These are phyloP conservation scores for Piscicola geometra DNA, from an alignment of 2,888 invertebrate genomes.

Conservation along the genomic window DNA sequence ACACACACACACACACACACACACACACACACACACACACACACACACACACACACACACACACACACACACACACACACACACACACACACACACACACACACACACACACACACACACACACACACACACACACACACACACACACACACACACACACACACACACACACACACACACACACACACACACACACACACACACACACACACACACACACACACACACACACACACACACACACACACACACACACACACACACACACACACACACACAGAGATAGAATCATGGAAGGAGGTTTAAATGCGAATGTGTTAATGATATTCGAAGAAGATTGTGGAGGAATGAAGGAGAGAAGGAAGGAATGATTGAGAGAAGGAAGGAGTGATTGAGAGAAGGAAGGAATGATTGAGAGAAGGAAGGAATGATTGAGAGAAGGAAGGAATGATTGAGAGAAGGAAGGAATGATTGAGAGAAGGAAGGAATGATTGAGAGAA, in stretches of 20 bases:
- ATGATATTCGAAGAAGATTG: neutral
- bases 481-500: neutral
- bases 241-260: conserved; percentile 15
- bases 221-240: conserved; percentile 13
- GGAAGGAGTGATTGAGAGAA: neutral
- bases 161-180: neutral
- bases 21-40: conserved; percentile 14
- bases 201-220: conserved; percentile 19
- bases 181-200: conserved; percentile 12
- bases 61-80: conserved; percentile 5
- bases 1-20: too few species aligned
- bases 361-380: neutral
- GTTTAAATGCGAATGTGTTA: neutral
- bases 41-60: conserved; percentile 13
- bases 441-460: neutral
- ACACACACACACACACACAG: conserved; percentile 17
- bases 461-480: conserved; percentile 6
- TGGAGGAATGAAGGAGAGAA: neutral
- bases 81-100: conserved; percentile 16
- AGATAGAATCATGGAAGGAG: too few species aligned
- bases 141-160: too few species aligned
- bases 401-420: neutral
- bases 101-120: neutral
- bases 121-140: neutral
- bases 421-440: neutral